Evolutionary conservation across 2,797 vertebrate genomes (phyloP), one percentile per base, ranked within the genome.

Genomic region (Lepus townsendii): DNA sequence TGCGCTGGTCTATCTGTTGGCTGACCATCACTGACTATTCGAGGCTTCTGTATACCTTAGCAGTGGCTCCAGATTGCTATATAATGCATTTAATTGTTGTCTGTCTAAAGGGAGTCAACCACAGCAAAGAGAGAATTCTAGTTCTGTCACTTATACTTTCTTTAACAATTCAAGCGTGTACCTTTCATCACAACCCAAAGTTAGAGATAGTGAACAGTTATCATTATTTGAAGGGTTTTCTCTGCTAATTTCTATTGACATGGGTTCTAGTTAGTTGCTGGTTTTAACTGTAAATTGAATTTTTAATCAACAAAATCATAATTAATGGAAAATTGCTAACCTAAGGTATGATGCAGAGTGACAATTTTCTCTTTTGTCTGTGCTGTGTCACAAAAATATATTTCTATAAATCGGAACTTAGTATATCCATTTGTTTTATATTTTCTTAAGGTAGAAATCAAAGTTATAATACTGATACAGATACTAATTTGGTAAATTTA

Each of bases 401-500:
- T 86, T 75, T 88, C 71, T 88, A n/a, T 24, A 57, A 83, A 14
- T 91, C 24, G 83, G 16, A 32, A 38, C 30, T 78, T 50, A 3
- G 26, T 27, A 7, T 89, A 78, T 52, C 13, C 6, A 26, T 85
- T 92, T 88, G n/a, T 76, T 73, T 19, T 1, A 5, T 63, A 63
- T 54, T 92, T 88, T 73, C 73, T 94, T 93, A 54, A 75, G 11
- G 30, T 77, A 3, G 6, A 71, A 76, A 2, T 85, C 68, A 20
- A 75, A 54, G 20, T 26, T 71, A 12, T n/a, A 91, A 90, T 19
- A 35, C 19, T 20, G 19, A 63, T 52, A 30, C 79, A 77, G 4
- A 42, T 72, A 50, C 5, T 91, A 83, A 35, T 32, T 82, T 92
- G 92, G 77, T 80, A 86, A 83, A 94, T 96, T 90, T 98, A 97